These are phyloP conservation scores for Drosophila obscura DNA, from an alignment of 1,140 invertebrate species.

Conservation along the genomic window DNA sequence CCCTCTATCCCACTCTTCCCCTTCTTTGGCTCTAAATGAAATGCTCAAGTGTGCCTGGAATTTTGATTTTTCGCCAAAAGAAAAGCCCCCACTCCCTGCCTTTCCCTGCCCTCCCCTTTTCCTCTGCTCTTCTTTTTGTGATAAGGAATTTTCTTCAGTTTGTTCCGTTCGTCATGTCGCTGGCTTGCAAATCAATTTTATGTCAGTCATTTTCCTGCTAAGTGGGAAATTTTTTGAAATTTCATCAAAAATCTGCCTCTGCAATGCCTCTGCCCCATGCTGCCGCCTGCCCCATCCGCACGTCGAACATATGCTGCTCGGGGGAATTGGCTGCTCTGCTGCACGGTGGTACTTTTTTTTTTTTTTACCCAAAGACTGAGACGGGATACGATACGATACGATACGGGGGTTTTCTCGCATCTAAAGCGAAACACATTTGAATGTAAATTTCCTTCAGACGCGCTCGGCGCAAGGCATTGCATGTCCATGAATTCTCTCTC, in stretches of 20 bases:
- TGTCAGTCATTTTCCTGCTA: conserved; percentile 82
- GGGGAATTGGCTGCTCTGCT: conserved; percentile 74
- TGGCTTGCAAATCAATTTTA: conserved; percentile 84
- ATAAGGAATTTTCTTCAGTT: conserved; percentile 31
- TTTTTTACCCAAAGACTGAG: conserved; percentile 20
- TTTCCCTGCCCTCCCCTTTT: background rate
- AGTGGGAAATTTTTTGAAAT: conserved; percentile 83
- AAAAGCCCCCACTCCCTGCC: conserved; percentile 2
- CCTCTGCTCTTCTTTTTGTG: conserved; percentile 3
- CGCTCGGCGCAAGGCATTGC: conserved; percentile 45
- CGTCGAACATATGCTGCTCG: conserved; percentile 75
- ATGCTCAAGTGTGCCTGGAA: conserved; percentile 83
- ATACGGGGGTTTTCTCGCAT: conserved; percentile 49
- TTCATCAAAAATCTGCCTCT: conserved; percentile 81
- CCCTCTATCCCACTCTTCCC: conserved; percentile 4
- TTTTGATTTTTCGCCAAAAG: conserved; percentile 79
- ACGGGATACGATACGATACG: conserved; percentile 5
- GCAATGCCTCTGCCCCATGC: conserved; percentile 1
- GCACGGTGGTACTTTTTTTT: conserved; percentile 50
- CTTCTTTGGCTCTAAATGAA: conserved; percentile 77
- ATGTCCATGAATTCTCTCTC: conserved; percentile 80
- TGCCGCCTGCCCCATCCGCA: background rate
- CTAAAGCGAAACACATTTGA: conserved; percentile 82
- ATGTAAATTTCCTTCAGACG: conserved; percentile 77
- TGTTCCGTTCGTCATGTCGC: conserved; percentile 78